These are phyloP conservation scores for Rhinatrema bivittatum DNA, from an alignment of 2,797 vertebrate genomes.

Conservation along the genomic window DNA sequence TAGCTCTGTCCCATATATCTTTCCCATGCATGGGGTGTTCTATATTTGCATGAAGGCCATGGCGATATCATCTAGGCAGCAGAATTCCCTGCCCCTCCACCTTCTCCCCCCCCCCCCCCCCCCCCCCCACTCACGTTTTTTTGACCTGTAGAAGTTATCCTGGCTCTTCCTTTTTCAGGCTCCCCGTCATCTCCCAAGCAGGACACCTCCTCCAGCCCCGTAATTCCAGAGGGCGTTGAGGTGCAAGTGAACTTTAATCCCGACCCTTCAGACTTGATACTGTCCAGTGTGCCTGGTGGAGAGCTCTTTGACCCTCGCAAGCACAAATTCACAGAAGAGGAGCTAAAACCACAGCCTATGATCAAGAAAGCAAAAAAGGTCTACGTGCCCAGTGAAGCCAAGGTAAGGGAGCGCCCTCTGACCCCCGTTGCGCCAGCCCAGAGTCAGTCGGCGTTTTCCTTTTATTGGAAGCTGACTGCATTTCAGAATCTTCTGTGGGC, in stretches of 20 bases:
- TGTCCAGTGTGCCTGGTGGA: conserved; percentile 89
- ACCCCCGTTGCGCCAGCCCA: no score
- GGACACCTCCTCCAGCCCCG: conserved; percentile 67
- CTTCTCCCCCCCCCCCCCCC: no score
- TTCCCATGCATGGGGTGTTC: no score
- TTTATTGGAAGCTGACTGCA: no score
- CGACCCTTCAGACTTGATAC: conserved; percentile 86
- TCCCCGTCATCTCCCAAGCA: conserved; percentile 57
- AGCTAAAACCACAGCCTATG: conserved; percentile 95
- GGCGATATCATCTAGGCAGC: no score
- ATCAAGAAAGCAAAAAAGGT: conserved; percentile 98
- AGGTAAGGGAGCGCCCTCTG: conserved; percentile 65
- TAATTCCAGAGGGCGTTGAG: conserved; percentile 75
- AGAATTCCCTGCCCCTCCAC: no score
- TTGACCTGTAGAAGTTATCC: no score
- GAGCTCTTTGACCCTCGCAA: conserved; percentile 92
- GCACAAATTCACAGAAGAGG: conserved; percentile 87
- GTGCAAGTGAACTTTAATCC: conserved; percentile 86
- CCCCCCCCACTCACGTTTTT: no score
- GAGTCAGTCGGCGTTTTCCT: no score
- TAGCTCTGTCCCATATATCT: no score
- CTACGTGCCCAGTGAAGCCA: conserved; percentile 85
- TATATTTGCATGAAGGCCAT: no score
- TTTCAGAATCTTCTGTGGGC: no score
- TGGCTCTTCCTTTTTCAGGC: conserved; percentile 56